A percentile compares a stretch with the other conserved stretches of the same genome.
These are phyloP conservation scores for Mandrillus leucophaeus DNA, from an alignment of 2,113 vertebrate genomes.

Conservation along the genomic window DNA sequence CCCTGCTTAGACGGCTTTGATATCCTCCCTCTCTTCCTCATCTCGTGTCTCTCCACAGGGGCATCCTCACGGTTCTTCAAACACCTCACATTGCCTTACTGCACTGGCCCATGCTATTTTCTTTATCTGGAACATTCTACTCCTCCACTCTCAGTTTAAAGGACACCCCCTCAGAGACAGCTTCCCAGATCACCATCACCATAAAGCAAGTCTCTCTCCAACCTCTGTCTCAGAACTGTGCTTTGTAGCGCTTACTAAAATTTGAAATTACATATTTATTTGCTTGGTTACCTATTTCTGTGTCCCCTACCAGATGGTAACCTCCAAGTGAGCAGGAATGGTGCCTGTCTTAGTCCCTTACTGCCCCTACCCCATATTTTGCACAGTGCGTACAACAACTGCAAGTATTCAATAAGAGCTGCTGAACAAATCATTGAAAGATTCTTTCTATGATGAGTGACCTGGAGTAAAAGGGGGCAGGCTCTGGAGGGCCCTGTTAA, in stretches of 20 bases:
- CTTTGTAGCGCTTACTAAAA: neutral
- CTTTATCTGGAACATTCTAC: neutral
- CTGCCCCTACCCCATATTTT: accelerated
- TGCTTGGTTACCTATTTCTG: neutral
- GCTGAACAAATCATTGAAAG: neutral
- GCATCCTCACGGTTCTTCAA: neutral
- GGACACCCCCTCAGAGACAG: neutral
- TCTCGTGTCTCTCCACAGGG: neutral
- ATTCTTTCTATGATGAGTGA: neutral
- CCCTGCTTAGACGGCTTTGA: neutral
- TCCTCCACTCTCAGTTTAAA: neutral
- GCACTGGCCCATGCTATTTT: neutral
- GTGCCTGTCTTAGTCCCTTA: accelerated
- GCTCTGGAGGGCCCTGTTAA: neutral
- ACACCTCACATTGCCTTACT: neutral
- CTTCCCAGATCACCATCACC: too few relatives aligned
- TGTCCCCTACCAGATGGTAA: neutral
- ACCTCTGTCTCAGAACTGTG: neutral
- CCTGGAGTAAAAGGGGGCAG: neutral
- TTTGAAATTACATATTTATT: neutral
- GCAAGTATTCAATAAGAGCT: accelerated
- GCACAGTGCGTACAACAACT: neutral
- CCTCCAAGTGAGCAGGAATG: neutral
- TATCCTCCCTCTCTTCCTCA: neutral
- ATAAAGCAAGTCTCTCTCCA: neutral